Evolutionary conservation across 2,888 invertebrate genomes (phyloP).

Genomic region (Rotaria sp.): DNA sequence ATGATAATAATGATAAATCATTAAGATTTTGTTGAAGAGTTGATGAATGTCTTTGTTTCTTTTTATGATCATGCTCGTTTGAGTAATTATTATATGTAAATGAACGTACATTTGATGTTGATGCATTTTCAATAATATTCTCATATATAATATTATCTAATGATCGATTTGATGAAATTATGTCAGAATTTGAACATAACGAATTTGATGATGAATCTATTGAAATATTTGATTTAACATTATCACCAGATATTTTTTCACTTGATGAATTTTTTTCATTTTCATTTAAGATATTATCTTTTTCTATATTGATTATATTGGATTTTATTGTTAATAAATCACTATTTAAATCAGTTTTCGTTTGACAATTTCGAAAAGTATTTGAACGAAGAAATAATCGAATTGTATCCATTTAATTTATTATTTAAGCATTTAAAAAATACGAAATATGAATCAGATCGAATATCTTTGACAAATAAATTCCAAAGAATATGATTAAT

Average conservation of each 20-base stretch:
- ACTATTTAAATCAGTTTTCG: background rate
- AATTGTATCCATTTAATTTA: background rate
- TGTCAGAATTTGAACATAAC: background rate
- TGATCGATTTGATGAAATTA: background rate
- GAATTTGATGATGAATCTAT: background rate
- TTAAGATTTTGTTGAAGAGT: background rate
- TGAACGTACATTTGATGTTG: background rate
- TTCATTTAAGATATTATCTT: background rate
- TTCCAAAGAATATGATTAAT: too few relatives aligned
- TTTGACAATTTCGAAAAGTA: background rate
- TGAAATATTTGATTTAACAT: background rate
- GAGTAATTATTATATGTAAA: background rate
- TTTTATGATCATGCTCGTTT: background rate
- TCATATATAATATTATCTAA: background rate
- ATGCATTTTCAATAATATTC: background rate
- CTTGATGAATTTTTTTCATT: background rate
- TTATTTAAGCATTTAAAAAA: too few relatives aligned
- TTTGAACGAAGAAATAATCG: background rate
- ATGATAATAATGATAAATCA: background rate
- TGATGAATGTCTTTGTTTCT: background rate
- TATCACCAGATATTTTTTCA: background rate
- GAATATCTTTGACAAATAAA: too few relatives aligned
- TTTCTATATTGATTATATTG: background rate
- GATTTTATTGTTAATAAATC: background rate
- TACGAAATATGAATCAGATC: too few relatives aligned